Base-by-base conservation (phyloP, 2,113 vertebrate genomes). In the Oryzias melastigma region DNA sequence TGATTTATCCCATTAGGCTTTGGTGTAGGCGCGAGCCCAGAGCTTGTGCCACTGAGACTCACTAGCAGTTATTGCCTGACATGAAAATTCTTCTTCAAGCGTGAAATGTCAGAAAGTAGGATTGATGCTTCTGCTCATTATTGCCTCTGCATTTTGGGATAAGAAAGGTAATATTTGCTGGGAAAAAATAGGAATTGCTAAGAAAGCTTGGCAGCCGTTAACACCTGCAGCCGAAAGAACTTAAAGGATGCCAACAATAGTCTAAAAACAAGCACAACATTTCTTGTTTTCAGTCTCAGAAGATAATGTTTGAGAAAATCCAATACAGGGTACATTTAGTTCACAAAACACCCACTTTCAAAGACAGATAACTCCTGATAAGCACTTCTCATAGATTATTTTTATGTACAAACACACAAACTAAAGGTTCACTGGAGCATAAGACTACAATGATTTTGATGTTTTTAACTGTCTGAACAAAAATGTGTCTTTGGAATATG, bases 1-100 rank as follows among this genome's bases (percentile, higher is more conserved):
- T 85, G 85, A 88, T 84, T 87, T 87, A 89, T 88, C 84, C 86
- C 88, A 88, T 91, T 89, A 90, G 75, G 81, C 78, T 76, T 80
- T 78, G 78, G 87, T 73, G 82, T 87, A 78, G 85, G 78, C 81
- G 58, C 86, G 70, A 71, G 76, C 85, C 84, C 79, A 80, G 76
- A 85, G 78, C 82, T 76, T 63, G 82, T 84, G 83, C 84, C 73
- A 68, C 77, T 49, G 75, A 83, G 78, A 83, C 81, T 85, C 80
- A 68, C 66, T 68, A 83, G 74, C 79, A 50, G 76, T 90, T 92
- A 91, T 88, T 88, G 85, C 85, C 72, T 88, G 86, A 89, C 84
- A 85, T 75, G 58, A 73, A 82, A 85, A 89, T 86, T 85, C 80
- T 84, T 87, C 80, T 85, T 84, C 77, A 74, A 83, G 77, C 72